phyloP scores from a whole-genome alignment of 2,113 vertebrate genomes.

The Menidia beryllina region DNA sequence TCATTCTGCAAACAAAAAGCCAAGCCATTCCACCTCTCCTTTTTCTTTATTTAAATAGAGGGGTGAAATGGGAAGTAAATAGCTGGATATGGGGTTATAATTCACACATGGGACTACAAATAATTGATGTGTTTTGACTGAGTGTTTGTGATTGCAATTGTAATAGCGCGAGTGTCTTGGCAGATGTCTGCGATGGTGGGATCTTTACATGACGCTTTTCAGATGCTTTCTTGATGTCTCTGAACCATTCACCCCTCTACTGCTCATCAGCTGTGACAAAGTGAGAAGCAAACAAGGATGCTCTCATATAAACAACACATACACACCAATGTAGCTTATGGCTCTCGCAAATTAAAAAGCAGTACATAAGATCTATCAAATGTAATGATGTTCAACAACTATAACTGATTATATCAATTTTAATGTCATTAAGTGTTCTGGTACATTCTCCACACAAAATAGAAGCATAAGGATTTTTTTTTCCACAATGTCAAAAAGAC shows the following conservation, averaged over 20 bases:
- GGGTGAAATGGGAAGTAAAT: constrained; percentile 64
- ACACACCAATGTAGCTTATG: constrained; percentile 9
- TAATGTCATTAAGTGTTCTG: constrained; percentile 23
- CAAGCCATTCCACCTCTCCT: constrained; percentile 44
- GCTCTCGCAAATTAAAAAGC: constrained; percentile 35
- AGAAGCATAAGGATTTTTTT: not conserved
- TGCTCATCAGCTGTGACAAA: constrained; percentile 69
- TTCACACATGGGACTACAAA: constrained; percentile 66
- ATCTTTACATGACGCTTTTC: constrained; percentile 57
- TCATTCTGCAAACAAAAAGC: constrained; percentile 70
- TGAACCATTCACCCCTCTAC: constrained; percentile 61
- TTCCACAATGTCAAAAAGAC: not conserved
- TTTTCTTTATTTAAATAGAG: constrained; percentile 56
- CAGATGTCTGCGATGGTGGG: constrained; percentile 55
- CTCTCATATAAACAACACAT: constrained; percentile 2
- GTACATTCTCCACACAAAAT: not conserved
- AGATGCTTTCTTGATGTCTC: constrained; percentile 60
- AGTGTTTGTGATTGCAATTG: constrained; percentile 68
- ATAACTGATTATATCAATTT: constrained; percentile 25
- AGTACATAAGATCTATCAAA: constrained; percentile 39
- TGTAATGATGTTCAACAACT: constrained; percentile 34
- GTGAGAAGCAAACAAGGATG: constrained; percentile 57
- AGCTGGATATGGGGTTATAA: constrained; percentile 66
- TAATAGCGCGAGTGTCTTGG: constrained; percentile 45
- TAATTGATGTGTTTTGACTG: constrained; percentile 75